phyloP scores from a whole-genome alignment of 2,113 vertebrate genomes.

The Callipepla californica region DNA sequence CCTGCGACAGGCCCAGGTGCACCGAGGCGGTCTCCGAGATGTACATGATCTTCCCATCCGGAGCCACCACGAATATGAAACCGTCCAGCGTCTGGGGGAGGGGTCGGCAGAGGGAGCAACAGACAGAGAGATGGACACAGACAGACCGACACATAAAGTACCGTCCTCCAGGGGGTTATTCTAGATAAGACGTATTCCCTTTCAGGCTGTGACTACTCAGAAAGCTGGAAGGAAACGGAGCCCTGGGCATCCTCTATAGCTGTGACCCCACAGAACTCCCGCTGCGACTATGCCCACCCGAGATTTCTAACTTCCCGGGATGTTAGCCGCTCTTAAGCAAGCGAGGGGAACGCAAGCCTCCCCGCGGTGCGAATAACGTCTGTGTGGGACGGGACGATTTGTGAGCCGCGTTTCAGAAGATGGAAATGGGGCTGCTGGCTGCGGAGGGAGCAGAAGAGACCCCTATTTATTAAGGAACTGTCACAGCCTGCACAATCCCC shows the following conservation, averaged over 20 bases:
- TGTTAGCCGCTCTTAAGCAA: neutral
- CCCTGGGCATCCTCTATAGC: neutral
- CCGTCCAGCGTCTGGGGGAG: slow-evolving; percentile 92
- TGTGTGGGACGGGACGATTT: neutral
- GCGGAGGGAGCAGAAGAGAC: neutral
- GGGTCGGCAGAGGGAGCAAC: neutral
- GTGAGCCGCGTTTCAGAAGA: neutral
- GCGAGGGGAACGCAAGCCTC: slow-evolving; percentile 39
- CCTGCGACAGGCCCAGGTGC: slow-evolving; percentile 97
- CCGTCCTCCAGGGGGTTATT: neutral
- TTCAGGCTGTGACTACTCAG: neutral
- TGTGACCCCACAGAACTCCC: neutral
- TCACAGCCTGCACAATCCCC: neutral
- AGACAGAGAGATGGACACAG: neutral
- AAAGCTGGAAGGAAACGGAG: neutral
- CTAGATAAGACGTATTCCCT: neutral
- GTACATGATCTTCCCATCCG: slow-evolving; percentile 99
- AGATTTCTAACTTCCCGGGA: neutral
- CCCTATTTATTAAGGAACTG: neutral
- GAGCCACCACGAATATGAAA: slow-evolving; percentile 99
- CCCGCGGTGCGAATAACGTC: neutral
- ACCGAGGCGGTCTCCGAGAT: slow-evolving; percentile 98
- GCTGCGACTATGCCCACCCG: neutral
- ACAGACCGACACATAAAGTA: neutral
- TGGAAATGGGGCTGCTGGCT: neutral